Evolutionary conservation across 1,140 invertebrate genomes (phyloP).

Genomic region (Platyscapa corneri): DNA sequence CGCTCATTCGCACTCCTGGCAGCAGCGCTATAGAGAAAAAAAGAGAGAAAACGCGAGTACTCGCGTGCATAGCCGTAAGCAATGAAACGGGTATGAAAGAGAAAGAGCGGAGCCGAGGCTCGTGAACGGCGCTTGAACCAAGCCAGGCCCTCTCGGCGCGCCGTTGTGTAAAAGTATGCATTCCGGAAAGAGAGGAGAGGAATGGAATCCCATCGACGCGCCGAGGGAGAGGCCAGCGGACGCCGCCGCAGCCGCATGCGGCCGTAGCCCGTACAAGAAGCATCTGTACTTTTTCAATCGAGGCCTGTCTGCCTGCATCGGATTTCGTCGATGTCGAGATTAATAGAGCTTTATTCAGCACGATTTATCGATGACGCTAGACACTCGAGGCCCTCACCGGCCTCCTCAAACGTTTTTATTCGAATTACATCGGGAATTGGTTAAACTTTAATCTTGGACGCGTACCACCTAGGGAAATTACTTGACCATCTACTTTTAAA

Average conservation of each 20-base stretch:
- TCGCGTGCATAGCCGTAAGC: constrained; percentile 7
- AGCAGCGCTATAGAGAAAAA: background rate
- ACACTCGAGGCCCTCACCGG: too few relatives aligned
- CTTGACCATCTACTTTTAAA: too few relatives aligned
- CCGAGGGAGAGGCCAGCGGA: background rate
- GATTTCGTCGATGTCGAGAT: background rate
- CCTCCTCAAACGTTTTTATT: too few relatives aligned
- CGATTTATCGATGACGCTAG: too few relatives aligned
- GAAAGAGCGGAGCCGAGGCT: constrained; percentile 18
- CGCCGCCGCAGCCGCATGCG: background rate
- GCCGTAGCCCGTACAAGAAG: background rate
- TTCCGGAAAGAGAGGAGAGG: constrained; percentile 54
- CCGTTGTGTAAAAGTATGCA: constrained; percentile 45
- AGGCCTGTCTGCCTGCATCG: background rate
- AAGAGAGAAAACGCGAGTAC: constrained; percentile 7
- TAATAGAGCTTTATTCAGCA: too few relatives aligned
- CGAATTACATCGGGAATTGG: too few relatives aligned
- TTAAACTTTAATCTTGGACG: too few relatives aligned
- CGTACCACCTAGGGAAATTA: too few relatives aligned
- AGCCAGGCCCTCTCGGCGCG: background rate
- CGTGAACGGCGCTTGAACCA: constrained; percentile 26
- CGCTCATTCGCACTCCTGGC: too few relatives aligned
- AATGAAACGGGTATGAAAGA: constrained; percentile 35
- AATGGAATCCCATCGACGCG: constrained; percentile 50
- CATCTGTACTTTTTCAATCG: background rate